Evolutionary conservation across 2,797 vertebrate genomes (phyloP), one percentile per base, ranked within the genome.

Genomic region (Anolis apletophallus): DNA sequence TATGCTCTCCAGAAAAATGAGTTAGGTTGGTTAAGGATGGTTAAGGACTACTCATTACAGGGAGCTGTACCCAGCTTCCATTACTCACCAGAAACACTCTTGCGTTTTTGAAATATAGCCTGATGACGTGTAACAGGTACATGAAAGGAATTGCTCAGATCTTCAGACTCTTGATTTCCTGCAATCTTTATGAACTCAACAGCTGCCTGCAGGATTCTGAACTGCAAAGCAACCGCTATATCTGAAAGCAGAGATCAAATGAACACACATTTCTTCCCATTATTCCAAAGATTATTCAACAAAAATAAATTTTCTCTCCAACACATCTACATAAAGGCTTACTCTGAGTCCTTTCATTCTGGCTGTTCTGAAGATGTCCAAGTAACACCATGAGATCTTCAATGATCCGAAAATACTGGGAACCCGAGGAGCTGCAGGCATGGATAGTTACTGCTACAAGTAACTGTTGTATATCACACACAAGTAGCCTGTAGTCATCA

Each of bases 341-440:
- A 99, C 99, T 98, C 95, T 97, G 98, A 26, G 98, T 99, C 93
- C 96, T 98, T 85, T 95, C 94, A 93, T 98, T 98, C 97, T 97
- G 98, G 97, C 98, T 99, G 73, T 97, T 98, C 94, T 98, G 98
- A 96, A 99, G 98, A 96, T 98, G 97, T 90, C 98, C 98, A 91
- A 99, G 97, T 89, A 99, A 95, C 50, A 98, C 98, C 94, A 99
- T 97, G 90, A 99, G 98, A 94, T 99, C 99, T 95, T 99, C 99
- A 88, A 99, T 98, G 95, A 99, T 99, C 94, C 98, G 98, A 94
- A 99, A 99, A 95, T 99, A 99, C n/a, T 99, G 99, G 88, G 98
- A 97, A 90, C 99, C 99, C 4, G 98, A 99, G 76, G 98, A 99
- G 95, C 98, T 99, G 96, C 99, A 99, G 91, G 99, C 98, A 94